Conservation (phyloP, 2,113 vertebrate genomes). For the Taurulus bubalis region DNA sequence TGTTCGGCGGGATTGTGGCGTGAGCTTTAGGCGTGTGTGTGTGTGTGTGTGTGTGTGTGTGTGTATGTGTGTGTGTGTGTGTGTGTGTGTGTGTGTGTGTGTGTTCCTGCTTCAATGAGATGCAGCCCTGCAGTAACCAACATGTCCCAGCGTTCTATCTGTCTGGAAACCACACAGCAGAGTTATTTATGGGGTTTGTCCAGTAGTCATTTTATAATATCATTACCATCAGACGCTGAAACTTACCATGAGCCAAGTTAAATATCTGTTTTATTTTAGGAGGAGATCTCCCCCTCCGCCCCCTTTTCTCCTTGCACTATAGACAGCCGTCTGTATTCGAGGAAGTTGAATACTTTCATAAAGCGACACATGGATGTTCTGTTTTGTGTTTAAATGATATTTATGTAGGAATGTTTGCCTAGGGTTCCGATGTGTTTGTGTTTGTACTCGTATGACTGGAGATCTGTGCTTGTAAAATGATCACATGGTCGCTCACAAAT, state of each 20-base stretch:
- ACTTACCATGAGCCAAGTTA: slow-evolving; percentile 80
- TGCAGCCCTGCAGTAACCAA: slow-evolving; percentile 67
- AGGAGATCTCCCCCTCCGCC: slow-evolving; percentile 49
- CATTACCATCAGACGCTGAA: slow-evolving; percentile 83
- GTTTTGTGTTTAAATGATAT: slow-evolving; percentile 72
- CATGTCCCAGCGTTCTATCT: slow-evolving; percentile 76
- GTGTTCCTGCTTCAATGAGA: slow-evolving; percentile 52
- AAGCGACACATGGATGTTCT: slow-evolving; percentile 72
- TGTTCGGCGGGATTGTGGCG: slow-evolving; percentile 42
- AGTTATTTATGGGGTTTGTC: slow-evolving; percentile 85
- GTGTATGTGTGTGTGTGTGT: slow-evolving; percentile 10
- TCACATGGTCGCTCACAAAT: slow-evolving; percentile 28
- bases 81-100: slow-evolving; percentile 16
- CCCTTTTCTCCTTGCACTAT: slow-evolving; percentile 47
- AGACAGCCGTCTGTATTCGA: slow-evolving; percentile 74
- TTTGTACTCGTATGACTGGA: slow-evolving; percentile 51
- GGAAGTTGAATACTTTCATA: slow-evolving; percentile 71
- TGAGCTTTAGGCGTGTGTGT: slow-evolving; percentile 24
- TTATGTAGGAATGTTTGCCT: slow-evolving; percentile 63
- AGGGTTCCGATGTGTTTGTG: slow-evolving; percentile 46
- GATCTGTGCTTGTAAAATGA: slow-evolving; percentile 44
- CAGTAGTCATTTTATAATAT: slow-evolving; percentile 84
- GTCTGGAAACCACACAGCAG: slow-evolving; percentile 75
- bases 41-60: slow-evolving; percentile 51
- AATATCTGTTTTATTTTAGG: slow-evolving; percentile 86